phyloP scores from a whole-genome alignment of 2,797 vertebrate genomes.

The Pseudomugil tenellus region DNA sequence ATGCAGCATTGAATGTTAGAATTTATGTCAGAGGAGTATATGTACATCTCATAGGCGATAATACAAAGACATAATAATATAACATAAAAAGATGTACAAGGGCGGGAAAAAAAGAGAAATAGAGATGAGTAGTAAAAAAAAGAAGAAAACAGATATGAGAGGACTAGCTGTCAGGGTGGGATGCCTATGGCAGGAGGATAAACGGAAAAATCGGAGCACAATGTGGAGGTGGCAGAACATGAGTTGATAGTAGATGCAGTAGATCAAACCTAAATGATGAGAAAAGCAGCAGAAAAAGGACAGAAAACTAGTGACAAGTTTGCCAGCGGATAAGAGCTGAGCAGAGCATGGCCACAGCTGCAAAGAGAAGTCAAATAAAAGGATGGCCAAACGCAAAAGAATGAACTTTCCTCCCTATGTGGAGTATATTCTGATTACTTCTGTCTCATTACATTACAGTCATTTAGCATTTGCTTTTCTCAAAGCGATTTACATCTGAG shows the following conservation, averaged over 20 bases:
- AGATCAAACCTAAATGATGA: conserved; percentile 56
- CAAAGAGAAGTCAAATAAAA: conserved; percentile 15
- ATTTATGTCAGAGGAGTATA: conserved; percentile 35
- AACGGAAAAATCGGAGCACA: conserved; percentile 53
- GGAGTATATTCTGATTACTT: conserved; percentile 9
- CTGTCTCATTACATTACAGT: no score
- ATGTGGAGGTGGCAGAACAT: conserved; percentile 54
- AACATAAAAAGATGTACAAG: neutral
- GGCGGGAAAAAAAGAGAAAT: conserved; percentile 37
- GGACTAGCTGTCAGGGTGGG: conserved; percentile 37
- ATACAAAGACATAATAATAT: conserved; percentile 14
- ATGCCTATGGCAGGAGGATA: conserved; percentile 44
- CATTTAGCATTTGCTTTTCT: no score
- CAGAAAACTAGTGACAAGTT: conserved; percentile 57
- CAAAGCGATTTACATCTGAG: no score
- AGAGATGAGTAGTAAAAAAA: conserved; percentile 51
- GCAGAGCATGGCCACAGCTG: conserved; percentile 16
- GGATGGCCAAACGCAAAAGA: conserved; percentile 9
- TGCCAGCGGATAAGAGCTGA: conserved; percentile 16
- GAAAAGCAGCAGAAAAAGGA: conserved; percentile 54
- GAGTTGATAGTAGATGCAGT: conserved; percentile 55
- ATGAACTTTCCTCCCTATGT: neutral
- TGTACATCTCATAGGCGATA: conserved; percentile 18
- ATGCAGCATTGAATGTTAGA: conserved; percentile 10
- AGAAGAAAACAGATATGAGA: conserved; percentile 49